These are phyloP conservation scores for Petromus typicus DNA, from an alignment of 2,113 vertebrate species.

Conservation along the genomic window DNA sequence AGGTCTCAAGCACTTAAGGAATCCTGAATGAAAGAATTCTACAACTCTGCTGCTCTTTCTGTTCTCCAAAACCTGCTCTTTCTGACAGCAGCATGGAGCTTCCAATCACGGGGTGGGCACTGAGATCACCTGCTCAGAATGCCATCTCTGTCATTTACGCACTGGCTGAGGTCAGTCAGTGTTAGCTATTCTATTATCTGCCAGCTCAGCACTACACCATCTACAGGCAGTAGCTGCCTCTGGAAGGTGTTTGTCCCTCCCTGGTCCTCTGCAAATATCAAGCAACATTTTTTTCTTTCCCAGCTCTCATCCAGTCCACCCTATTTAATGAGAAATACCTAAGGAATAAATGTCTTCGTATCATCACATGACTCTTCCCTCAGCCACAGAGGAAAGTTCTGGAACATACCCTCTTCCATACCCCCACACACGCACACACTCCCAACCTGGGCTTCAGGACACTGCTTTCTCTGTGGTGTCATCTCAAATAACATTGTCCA, in stretches of 20 bases:
- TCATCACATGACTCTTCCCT: not conserved
- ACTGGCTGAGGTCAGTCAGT: not conserved
- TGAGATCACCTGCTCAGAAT: not conserved
- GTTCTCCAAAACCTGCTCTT: not conserved
- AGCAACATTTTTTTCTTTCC: not conserved
- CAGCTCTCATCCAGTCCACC: not conserved
- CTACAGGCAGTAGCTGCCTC: not conserved
- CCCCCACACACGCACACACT: not conserved
- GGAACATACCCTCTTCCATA: not conserved
- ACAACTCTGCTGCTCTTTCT: not conserved
- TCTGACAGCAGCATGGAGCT: not conserved
- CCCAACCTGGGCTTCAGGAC: not conserved
- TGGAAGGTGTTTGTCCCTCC: not conserved
- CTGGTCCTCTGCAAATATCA: not conserved
- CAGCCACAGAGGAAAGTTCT: constrained; percentile 22
- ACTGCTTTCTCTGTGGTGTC: not conserved
- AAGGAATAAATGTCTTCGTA: not conserved
- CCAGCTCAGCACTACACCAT: constrained; percentile 8
- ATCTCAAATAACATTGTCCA: not conserved
- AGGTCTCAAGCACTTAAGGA: not conserved
- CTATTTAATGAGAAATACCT: constrained; percentile 52
- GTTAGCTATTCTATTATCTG: not conserved
- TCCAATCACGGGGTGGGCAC: not conserved
- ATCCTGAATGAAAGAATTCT: not conserved
- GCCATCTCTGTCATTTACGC: not conserved